Base-by-base conservation (phyloP, 1,140 invertebrate species). In the Prorops nasuta region DNA sequence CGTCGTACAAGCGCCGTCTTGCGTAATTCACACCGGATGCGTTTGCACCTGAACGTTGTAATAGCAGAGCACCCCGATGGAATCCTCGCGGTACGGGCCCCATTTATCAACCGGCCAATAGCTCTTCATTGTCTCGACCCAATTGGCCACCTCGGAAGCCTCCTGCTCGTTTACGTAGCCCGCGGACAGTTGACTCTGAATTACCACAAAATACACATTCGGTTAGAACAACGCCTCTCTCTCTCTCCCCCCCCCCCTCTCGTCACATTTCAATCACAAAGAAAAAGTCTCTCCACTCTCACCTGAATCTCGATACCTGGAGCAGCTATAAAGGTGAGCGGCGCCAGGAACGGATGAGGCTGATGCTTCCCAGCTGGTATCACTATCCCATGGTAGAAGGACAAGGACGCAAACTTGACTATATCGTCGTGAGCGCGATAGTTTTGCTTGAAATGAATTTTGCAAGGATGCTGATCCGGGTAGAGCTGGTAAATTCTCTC, bases 121-220 rank as follows among this genome's bases (percentile, higher is more conserved):
- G 14, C 81, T 81, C 22, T 84, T 82, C 32, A 92, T 69, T 57
- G 88, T 84, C 10, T 79, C 73, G 0, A 91, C 85, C 15, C 87
- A 73, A 58, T 89, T 86, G 1, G 89, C 88, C 1, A 92, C 80
- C 72, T 91, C 89, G 62, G 87, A 85, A 8, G 91, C 90, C 76
- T 95, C 92, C 2, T 85, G 84, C 63, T 88, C 86, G 67, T 94
- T 93, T 60, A 90, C 91, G 67, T 88, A 93, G 0, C 90, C 90
- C 1, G 91, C 92, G 9, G 89, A 91, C 63, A 91, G 89, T 41
- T 83, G 77, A 67, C 91, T 89, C 79, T 85, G 78, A 3, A 40
- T n/a, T n/a, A n/a, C n/a, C n/a, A n/a, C n/a, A n/a, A n/a, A n/a
- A n/a, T n/a, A n/a, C n/a, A n/a, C n/a, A n/a, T n/a, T n/a, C n/a